Evolutionary conservation across 2,888 invertebrate genomes (phyloP).

Genomic region (Pycnomerus fuliginosus): DNA sequence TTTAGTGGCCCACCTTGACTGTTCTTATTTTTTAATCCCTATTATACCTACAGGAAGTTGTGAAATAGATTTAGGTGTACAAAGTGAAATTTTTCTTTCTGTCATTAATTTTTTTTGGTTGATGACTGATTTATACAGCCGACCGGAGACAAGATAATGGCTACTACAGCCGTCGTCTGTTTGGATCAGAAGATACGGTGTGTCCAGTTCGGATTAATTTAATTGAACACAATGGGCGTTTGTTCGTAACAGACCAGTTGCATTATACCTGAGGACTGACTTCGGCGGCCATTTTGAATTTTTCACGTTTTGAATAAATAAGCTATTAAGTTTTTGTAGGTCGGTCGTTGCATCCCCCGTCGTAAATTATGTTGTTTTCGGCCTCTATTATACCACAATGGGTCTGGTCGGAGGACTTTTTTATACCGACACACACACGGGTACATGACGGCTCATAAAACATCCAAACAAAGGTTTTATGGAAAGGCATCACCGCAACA

Average conservation of each 20-base stretch:
- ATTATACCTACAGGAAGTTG: too few relatives aligned
- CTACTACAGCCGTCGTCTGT: too few relatives aligned
- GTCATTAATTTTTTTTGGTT: too few relatives aligned
- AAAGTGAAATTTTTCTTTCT: too few relatives aligned
- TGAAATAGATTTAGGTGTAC: too few relatives aligned
- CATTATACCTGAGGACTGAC: conserved; percentile 33
- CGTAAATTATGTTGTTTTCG: conserved; percentile 55
- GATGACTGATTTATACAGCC: too few relatives aligned
- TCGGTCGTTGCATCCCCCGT: conserved; percentile 49
- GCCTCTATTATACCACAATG: conserved; percentile 35
- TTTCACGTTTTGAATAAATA: conserved; percentile 56
- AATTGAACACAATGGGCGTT: conserved; percentile 14
- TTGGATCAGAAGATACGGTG: too few relatives aligned
- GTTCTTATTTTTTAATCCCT: too few relatives aligned
- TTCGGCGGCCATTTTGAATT: conserved; percentile 55
- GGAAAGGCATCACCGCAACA: conserved; percentile 29
- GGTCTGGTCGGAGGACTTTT: conserved; percentile 2
- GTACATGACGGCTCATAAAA: conserved; percentile 29
- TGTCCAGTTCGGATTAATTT: conserved; percentile 15
- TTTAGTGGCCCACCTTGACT: too few relatives aligned
- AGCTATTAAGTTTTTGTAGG: conserved; percentile 56
- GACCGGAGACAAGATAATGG: too few relatives aligned
- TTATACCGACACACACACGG: conserved; percentile 5
- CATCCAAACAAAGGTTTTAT: conserved; percentile 33
- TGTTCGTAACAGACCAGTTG: conserved; percentile 32